Percentiles rank a stretch among this genome's conserved stretches.
These are phyloP conservation scores for Therioaphis trifolii DNA, from an alignment of 2,888 invertebrate species.

Conservation along the genomic window DNA sequence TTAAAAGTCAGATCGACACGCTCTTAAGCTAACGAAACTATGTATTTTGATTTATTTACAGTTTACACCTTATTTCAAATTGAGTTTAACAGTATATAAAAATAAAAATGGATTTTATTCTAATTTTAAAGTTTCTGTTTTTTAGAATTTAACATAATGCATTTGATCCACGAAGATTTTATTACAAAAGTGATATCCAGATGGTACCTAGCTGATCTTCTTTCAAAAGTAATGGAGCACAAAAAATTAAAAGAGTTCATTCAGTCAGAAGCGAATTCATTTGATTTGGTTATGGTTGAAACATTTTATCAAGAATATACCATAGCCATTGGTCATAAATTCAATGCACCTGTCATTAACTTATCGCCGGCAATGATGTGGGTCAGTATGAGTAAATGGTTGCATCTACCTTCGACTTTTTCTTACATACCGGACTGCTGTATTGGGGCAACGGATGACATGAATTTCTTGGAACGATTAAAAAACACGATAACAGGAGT, in stretches of 20 bases:
- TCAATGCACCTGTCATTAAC: constrained; percentile 74
- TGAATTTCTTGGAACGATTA: constrained; percentile 70
- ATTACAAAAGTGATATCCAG: neutral
- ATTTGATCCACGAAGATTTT: too few species aligned
- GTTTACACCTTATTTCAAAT: too few species aligned
- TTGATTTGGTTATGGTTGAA: constrained; percentile 78
- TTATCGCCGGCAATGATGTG: constrained; percentile 74
- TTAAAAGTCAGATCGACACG: too few species aligned
- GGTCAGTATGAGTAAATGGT: constrained; percentile 72
- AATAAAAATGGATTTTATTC: too few species aligned
- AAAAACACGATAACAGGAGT: constrained; percentile 69
- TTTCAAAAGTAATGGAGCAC: neutral
- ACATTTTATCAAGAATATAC: constrained; percentile 80
- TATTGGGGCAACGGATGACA: constrained; percentile 67
- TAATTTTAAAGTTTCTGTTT: too few species aligned
- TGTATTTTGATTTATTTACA: too few species aligned
- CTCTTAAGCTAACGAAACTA: too few species aligned
- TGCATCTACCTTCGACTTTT: constrained; percentile 49
- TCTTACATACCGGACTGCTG: constrained; percentile 61
- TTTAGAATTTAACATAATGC: too few species aligned
- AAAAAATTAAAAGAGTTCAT: neutral
- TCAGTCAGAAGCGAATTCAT: constrained; percentile 67
- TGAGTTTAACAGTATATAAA: too few species aligned
- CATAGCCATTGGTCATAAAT: constrained; percentile 75
- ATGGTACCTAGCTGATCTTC: neutral